Percentiles rank a stretch among this genome's conserved stretches.
Conservation (phyloP, 2,888 invertebrate genomes). For the Spodoptera littoralis region DNA sequence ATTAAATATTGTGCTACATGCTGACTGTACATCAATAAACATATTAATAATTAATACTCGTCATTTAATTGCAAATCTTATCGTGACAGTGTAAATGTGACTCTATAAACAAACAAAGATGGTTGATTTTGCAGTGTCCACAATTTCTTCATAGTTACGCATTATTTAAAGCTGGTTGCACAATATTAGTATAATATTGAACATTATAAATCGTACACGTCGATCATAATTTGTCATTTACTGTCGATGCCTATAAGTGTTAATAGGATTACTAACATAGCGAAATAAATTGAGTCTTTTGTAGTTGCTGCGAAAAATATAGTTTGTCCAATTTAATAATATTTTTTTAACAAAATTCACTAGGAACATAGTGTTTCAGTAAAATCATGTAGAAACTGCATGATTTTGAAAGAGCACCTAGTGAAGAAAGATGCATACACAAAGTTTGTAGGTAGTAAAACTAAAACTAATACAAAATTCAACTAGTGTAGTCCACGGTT, state of each 20-base stretch:
- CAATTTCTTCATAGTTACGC: constrained; percentile 10
- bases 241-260: constrained; percentile 21
- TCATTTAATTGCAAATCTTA: constrained; percentile 13
- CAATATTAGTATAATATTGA: constrained; percentile 32
- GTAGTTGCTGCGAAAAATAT: background rate
- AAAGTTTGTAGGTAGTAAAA: too few relatives aligned
- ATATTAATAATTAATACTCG: constrained; percentile 25
- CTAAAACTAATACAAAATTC: background rate
- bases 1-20: too few relatives aligned
- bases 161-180: constrained; percentile 40
- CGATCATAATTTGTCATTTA: constrained; percentile 50
- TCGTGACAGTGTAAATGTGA: constrained; percentile 7
- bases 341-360: too few relatives aligned
- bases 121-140: constrained; percentile 13
- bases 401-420: too few relatives aligned
- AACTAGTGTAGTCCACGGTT: constrained; percentile 12
- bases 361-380: too few relatives aligned
- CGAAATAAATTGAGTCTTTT: constrained; percentile 40
- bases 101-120: constrained; percentile 8
- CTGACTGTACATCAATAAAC: constrained; percentile 16
- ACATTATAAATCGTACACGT: constrained; percentile 27
- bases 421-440: too few relatives aligned
- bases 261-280: constrained; percentile 35
- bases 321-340: background rate
- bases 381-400: too few relatives aligned